These are phyloP conservation scores for Fistularia tabacaria DNA, from an alignment of 2,797 vertebrate species.

Conservation along the genomic window DNA sequence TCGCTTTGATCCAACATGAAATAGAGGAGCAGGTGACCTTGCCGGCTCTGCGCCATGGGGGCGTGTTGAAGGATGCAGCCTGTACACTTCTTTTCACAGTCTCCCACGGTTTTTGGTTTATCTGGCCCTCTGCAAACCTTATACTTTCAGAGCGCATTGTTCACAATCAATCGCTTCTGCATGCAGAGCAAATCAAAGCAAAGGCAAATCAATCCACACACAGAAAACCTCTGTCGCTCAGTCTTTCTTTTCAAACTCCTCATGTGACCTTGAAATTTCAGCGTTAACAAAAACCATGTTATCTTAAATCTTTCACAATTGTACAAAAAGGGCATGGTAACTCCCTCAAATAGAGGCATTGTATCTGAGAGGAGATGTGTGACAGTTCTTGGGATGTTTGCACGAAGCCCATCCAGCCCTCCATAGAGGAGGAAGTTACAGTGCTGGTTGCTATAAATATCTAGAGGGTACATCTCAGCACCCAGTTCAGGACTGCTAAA, in stretches of 20 bases:
- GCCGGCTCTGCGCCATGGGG: constrained; percentile 27
- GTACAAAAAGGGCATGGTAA: background rate
- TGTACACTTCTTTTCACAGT: constrained; percentile 31
- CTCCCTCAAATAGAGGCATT: constrained; percentile 49
- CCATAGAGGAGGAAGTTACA: constrained; percentile 47
- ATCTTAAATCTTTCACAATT: constrained; percentile 26
- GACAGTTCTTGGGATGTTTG: constrained; percentile 13
- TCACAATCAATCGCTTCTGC: constrained; percentile 2
- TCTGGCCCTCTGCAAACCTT: constrained; percentile 9
- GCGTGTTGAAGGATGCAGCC: constrained; percentile 11
- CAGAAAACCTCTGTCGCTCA: background rate
- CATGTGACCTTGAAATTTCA: constrained; percentile 41
- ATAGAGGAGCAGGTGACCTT: constrained; percentile 48
- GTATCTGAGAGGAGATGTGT: constrained; percentile 38
- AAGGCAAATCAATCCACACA: constrained; percentile 20
- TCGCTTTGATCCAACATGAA: constrained; percentile 52
- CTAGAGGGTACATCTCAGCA: constrained; percentile 25
- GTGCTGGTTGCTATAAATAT: constrained; percentile 63
- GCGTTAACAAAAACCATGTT: background rate
- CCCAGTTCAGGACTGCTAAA: constrained; percentile 45
- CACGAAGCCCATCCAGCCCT: constrained; percentile 31
- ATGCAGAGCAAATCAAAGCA: constrained; percentile 37
- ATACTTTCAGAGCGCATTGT: background rate
- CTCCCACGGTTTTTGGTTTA: constrained; percentile 9
- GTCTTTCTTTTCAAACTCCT: constrained; percentile 16